Conservation (phyloP, 2,113 vertebrate species). For the Dipodomys merriami region DNA sequence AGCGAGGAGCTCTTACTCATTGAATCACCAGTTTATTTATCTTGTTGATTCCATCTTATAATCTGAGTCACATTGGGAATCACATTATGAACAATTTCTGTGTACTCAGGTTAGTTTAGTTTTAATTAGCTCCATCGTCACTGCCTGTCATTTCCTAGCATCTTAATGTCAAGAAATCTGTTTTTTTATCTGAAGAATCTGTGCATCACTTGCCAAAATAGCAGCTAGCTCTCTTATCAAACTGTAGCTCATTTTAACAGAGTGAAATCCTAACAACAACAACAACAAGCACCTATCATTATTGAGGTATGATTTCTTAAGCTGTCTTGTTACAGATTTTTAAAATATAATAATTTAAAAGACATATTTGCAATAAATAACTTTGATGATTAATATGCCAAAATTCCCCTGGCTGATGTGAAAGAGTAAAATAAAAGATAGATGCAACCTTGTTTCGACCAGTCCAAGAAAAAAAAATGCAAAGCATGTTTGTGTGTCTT, state of each 20-base stretch:
- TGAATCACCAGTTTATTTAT: not conserved
- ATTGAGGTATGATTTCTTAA: not conserved
- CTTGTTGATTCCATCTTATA: slow-evolving; percentile 35
- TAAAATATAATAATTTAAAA: slow-evolving; percentile 51
- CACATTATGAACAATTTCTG: slow-evolving; percentile 52
- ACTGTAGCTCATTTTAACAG: not conserved
- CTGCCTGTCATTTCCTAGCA: slow-evolving; percentile 42
- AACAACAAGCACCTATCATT: not conserved
- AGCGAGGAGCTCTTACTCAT: not conserved
- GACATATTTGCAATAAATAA: not conserved
- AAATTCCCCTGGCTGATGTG: slow-evolving; percentile 33
- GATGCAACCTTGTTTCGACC: not conserved
- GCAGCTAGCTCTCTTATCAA: slow-evolving; percentile 1
- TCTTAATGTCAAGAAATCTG: slow-evolving; percentile 27
- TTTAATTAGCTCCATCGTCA: slow-evolving; percentile 54
- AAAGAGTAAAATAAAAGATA: slow-evolving; percentile 31
- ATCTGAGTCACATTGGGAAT: slow-evolving; percentile 61
- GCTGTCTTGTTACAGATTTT: slow-evolving; percentile 43
- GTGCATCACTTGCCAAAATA: slow-evolving; percentile 50
- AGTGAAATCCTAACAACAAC: not conserved
- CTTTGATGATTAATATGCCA: not conserved
- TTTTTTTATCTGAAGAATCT: slow-evolving; percentile 39
- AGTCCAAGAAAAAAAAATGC: not conserved
- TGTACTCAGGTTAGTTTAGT: slow-evolving; percentile 55
- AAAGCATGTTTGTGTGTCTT: not conserved